Evolutionary conservation across 2,888 invertebrate genomes (phyloP), one percentile per base, ranked within the genome.

Genomic region (Sinodicranocentrus sp.): DNA sequence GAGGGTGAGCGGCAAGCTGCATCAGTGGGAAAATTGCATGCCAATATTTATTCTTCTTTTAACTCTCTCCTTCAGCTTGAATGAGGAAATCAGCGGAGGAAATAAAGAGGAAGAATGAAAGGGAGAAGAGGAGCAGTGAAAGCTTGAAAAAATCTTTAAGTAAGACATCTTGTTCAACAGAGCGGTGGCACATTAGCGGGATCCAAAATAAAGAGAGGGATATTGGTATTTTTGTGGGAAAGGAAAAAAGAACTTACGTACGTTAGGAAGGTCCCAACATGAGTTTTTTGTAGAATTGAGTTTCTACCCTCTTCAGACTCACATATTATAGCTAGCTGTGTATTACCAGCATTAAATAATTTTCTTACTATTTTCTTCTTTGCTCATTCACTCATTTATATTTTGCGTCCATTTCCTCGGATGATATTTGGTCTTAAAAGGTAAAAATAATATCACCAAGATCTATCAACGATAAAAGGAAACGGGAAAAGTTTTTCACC

Each of bases 31-130:
- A 25, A 57, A 78, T 68, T 70, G 71, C 71, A 44, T 59, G 44
- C 17, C 33, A 61, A 79, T 79, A 79, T 79, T 79, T 79, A 71
- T 79, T 79, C 71, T 52, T 65, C 70, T 17, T 10, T 70, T 25
- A 28, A 61, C 68, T 15, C 10, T 52, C 10, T 52, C 44, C n/a
- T 71, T 25, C 43, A 63, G 43, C 25, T 63, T 71, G 71, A 79
- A 79, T 79, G 79, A 79, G 71, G 71, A 79, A 79, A 79, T 79
- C 79, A 79, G 39, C 78, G 25, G 61, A 79, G 79, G 79, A 71
- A 68, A 79, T 63, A 71, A 52, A 71, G 44, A 63, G 63, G 33
- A 71, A 48, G 79, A 33, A 43, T 23, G 54, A 6, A 43, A 10
- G 43, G 57, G 48, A 19, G 61, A 21, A 54, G 52, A 73, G 43